A percentile compares a stretch with the other conserved stretches of the same genome.
phyloP scores from a whole-genome alignment of 1,140 invertebrate species.

The Trypoxylus dichotomus region DNA sequence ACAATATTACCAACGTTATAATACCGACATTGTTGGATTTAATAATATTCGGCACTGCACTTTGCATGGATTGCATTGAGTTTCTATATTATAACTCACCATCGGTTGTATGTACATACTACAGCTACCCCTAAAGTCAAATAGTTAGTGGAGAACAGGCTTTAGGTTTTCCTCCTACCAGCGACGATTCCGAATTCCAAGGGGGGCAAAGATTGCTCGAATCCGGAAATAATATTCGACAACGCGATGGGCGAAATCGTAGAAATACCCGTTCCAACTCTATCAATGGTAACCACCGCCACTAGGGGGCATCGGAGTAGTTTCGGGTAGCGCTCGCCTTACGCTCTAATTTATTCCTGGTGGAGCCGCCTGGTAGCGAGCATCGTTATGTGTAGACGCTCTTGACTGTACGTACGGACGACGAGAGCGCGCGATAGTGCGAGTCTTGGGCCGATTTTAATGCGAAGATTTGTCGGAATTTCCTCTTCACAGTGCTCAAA shows the following conservation, averaged over 20 bases:
- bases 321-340: background rate
- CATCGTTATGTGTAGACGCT: background rate
- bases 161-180: background rate
- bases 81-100: background rate
- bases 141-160: background rate
- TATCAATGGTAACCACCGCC: background rate
- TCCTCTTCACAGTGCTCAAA: background rate
- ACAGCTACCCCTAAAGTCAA: background rate
- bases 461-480: constrained; percentile 1
- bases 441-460: background rate
- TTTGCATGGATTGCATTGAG: background rate
- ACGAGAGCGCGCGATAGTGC: background rate
- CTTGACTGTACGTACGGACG: background rate
- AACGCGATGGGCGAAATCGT: background rate
- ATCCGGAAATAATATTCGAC: background rate
- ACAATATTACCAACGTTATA: no score
- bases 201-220: background rate
- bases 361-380: background rate
- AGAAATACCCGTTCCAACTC: background rate
- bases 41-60: background rate
- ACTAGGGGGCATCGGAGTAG: background rate
- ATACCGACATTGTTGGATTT: background rate
- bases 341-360: background rate
- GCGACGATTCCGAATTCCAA: background rate
- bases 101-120: background rate